Percentiles rank a stretch among this genome's conserved stretches.
Conservation (phyloP, 2,888 invertebrate genomes). For the Thymelicus sylvestris region DNA sequence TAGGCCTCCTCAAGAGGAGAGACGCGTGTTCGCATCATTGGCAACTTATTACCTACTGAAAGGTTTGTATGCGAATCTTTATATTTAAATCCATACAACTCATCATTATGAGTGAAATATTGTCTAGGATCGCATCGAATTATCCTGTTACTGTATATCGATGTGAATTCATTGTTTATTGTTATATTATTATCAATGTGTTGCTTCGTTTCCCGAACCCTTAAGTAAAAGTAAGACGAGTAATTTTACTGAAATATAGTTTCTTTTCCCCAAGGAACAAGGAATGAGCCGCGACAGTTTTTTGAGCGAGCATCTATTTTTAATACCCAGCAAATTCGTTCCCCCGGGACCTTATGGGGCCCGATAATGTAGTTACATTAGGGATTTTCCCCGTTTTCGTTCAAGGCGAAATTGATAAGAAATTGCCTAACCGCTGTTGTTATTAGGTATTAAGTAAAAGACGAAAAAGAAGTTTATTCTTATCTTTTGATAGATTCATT, state of each 20-base stretch:
- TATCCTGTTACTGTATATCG: no score
- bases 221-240: neutral
- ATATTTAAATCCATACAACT: no score
- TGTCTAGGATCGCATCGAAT: no score
- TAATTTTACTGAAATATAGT: slow-evolving; percentile 1
- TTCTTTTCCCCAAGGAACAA: slow-evolving; percentile 16
- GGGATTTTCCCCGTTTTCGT: slow-evolving; percentile 26
- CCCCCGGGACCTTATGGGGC: slow-evolving; percentile 27
- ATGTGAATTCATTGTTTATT: no score
- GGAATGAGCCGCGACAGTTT: slow-evolving; percentile 8
- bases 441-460: slow-evolving; percentile 26
- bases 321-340: slow-evolving; percentile 36
- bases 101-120: no score
- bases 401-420: slow-evolving; percentile 31
- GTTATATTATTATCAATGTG: no score
- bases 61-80: no score
- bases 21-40: no score
- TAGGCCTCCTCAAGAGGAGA: no score
- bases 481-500: neutral
- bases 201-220: no score
- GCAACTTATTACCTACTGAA: no score
- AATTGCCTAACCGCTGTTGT: slow-evolving; percentile 30
- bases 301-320: slow-evolving; percentile 31
- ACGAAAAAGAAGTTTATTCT: neutral
- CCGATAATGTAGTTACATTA: slow-evolving; percentile 35